Percentiles rank a stretch among this genome's conserved stretches.
Conservation (phyloP, 2,113 vertebrate species). For the Channa argus region DNA sequence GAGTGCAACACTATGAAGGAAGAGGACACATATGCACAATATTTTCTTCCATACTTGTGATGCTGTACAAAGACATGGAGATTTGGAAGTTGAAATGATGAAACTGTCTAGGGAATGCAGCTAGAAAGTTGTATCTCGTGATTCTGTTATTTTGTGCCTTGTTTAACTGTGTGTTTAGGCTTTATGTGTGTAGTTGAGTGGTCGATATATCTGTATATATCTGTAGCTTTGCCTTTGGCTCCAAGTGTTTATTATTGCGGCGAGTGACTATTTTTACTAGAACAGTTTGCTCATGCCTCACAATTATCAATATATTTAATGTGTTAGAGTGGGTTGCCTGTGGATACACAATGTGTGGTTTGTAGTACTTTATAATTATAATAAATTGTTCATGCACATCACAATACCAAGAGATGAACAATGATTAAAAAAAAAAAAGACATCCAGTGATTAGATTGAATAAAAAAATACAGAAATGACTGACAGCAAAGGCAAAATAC, state of each 20-base stretch:
- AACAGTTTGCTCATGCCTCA: slow-evolving; percentile 18
- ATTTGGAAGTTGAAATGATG: slow-evolving; percentile 1
- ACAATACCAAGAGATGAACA: neutral
- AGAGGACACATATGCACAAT: neutral
- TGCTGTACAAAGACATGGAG: neutral
- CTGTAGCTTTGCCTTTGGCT: neutral
- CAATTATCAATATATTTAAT: slow-evolving; percentile 23
- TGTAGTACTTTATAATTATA: slow-evolving; percentile 3
- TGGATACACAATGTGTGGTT: slow-evolving; percentile 14
- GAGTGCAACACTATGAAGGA: neutral
- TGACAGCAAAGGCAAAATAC: neutral
- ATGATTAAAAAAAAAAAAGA: neutral
- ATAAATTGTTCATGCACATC: neutral
- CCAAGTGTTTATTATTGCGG: neutral
- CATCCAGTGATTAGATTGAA: neutral
- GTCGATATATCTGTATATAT: neutral
- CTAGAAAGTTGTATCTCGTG: neutral
- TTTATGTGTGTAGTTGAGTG: neutral
- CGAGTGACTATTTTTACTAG: slow-evolving; percentile 13
- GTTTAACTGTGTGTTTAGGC: neutral
- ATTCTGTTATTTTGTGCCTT: slow-evolving; percentile 1
- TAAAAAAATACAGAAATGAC: neutral
- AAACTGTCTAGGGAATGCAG: neutral
- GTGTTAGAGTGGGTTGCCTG: slow-evolving; percentile 23
- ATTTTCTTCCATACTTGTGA: neutral